phyloP scores from a whole-genome alignment of 2,113 vertebrate genomes.

The Cyphomyrus discorhynchus region DNA sequence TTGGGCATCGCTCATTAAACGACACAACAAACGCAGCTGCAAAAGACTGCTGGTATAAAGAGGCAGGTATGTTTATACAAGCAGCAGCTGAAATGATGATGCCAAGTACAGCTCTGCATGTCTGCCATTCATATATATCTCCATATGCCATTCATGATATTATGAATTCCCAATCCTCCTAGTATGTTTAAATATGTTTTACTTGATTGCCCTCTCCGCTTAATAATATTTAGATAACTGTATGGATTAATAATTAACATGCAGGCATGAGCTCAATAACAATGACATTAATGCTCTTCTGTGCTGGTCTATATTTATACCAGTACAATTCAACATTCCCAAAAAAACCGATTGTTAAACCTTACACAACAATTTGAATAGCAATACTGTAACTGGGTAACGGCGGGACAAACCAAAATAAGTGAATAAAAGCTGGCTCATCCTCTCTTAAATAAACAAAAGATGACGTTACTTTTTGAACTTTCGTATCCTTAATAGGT shows the following conservation, averaged over 20 bases:
- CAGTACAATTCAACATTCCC: not conserved
- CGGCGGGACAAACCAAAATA: not conserved
- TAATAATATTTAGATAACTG: not conserved
- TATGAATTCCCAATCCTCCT: not conserved
- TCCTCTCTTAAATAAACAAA: not conserved
- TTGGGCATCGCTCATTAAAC: not conserved
- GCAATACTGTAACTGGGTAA: not conserved
- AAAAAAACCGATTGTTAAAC: not conserved
- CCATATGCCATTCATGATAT: not conserved
- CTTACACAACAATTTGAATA: not conserved
- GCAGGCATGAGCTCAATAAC: not conserved
- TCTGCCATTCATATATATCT: not conserved
- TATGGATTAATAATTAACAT: conserved; percentile 1
- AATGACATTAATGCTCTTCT: not conserved
- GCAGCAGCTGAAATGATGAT: not conserved
- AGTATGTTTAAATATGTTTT: conserved; percentile 1
- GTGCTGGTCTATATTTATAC: not conserved
- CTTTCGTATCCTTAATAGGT: not conserved
- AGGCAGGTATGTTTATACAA: not conserved
- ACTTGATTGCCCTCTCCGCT: not conserved
- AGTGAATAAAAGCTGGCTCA: not conserved
- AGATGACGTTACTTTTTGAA: not conserved
- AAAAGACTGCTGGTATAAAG: not conserved
- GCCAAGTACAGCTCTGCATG: not conserved
- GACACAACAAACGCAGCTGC: not conserved